Evolutionary conservation across 2,797 vertebrate species (phyloP).

Genomic region (Spondyliosoma cantharus): DNA sequence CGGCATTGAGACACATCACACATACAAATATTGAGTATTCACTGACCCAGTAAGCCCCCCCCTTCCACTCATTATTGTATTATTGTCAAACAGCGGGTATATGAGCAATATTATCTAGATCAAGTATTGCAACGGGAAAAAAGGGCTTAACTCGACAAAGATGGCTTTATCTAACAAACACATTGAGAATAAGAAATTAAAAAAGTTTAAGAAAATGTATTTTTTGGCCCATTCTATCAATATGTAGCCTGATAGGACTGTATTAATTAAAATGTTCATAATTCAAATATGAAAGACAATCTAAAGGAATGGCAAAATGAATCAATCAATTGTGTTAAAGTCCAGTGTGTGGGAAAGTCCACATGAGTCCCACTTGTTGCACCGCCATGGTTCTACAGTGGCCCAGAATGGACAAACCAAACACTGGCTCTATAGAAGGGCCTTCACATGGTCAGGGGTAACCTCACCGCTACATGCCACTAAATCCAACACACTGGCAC

Average conservation of each 20-base stretch:
- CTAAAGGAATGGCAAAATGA: neutral
- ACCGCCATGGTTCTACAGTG: too few species aligned
- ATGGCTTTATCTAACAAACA: constrained; percentile 29
- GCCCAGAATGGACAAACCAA: too few species aligned
- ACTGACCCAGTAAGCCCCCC: neutral
- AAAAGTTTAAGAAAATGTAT: constrained; percentile 9
- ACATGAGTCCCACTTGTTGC: too few species aligned
- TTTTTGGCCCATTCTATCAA: constrained; percentile 4
- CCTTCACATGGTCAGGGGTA: too few species aligned
- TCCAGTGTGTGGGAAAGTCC: too few species aligned
- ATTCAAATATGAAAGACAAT: constrained; percentile 17
- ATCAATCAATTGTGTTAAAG: constrained; percentile 8
- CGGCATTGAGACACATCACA: constrained; percentile 49
- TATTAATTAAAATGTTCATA: constrained; percentile 8
- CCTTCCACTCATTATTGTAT: constrained; percentile 23
- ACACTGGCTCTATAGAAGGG: too few species aligned
- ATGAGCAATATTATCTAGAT: constrained; percentile 6
- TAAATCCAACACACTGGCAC: too few species aligned
- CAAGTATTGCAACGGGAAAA: constrained; percentile 14
- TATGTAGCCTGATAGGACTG: neutral
- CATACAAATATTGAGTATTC: constrained; percentile 39
- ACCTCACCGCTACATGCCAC: too few species aligned
- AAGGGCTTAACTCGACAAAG: constrained; percentile 7
- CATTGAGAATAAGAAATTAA: neutral
- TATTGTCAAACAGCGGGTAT: constrained; percentile 27